A percentile compares a stretch with the other conserved stretches of the same genome.
phyloP scores from a whole-genome alignment of 2,888 invertebrate genomes.

The Lasioglossum malachurum region DNA sequence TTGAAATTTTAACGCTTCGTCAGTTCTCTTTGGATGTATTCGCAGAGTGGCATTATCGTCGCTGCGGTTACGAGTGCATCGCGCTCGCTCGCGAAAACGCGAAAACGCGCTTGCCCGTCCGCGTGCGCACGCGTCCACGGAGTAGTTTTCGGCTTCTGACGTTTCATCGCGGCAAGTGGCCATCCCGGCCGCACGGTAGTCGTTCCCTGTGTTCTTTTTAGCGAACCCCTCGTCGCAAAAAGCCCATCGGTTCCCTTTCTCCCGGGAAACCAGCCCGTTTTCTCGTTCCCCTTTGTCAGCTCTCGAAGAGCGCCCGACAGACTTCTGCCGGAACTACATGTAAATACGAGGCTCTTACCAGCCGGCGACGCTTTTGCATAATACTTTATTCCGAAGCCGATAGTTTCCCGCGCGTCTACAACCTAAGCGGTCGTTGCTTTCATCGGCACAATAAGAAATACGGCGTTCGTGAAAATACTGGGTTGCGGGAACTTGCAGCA shows the following conservation, averaged over 20 bases:
- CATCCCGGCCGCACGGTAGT: conserved; percentile 43
- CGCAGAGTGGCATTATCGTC: conserved; percentile 79
- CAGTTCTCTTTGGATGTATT: conserved; percentile 75
- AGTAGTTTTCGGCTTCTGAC: conserved; percentile 67
- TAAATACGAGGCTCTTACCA: conserved; percentile 13
- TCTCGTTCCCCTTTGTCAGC: conserved; percentile 34
- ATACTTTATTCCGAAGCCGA: conserved; percentile 40
- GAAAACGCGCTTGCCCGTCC: neutral
- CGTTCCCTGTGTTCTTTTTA: conserved; percentile 66
- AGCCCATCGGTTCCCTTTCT: conserved; percentile 72
- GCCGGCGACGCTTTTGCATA: conserved; percentile 18
- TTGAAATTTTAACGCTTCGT: conserved; percentile 80
- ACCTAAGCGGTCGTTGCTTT: conserved; percentile 33
- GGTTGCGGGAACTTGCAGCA: neutral
- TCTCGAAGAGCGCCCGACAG: conserved; percentile 5
- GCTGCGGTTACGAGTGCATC: conserved; percentile 72
- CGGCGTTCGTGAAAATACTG: neutral
- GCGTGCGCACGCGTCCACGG: neutral
- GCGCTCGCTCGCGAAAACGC: conserved; percentile 18
- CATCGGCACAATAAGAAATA: neutral
- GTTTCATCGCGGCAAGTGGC: conserved; percentile 73
- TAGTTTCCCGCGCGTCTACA: conserved; percentile 24
- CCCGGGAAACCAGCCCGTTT: conserved; percentile 12
- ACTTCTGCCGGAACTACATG: conserved; percentile 5
- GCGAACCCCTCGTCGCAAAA: conserved; percentile 75